Evolutionary conservation across 2,888 invertebrate genomes (phyloP).

Genomic region (Aphidius colemani): DNA sequence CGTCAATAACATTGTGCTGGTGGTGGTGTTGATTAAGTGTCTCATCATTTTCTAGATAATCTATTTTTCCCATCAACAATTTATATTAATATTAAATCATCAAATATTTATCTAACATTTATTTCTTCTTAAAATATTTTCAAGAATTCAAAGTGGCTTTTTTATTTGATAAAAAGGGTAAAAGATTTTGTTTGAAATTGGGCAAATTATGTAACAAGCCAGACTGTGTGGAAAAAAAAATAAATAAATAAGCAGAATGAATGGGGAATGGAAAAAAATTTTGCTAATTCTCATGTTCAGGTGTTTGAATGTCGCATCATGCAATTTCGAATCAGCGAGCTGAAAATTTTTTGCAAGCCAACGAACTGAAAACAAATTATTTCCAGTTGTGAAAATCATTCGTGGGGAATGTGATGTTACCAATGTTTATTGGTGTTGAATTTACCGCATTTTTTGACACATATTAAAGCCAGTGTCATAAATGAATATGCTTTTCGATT

Average conservation of each 20-base stretch:
- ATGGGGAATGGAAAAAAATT: constrained; percentile 3
- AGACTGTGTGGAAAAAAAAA: constrained; percentile 4
- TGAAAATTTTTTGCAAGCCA: constrained; percentile 50
- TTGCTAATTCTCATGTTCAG: constrained; percentile 40
- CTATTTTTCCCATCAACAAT: too few species aligned
- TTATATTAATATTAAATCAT: too few species aligned
- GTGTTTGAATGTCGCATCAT: constrained; percentile 37
- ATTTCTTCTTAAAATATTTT: too few species aligned
- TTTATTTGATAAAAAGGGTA: constrained; percentile 20
- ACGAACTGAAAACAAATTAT: constrained; percentile 51
- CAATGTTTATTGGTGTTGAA: not conserved
- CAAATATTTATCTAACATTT: too few species aligned
- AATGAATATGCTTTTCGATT: not conserved
- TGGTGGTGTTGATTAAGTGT: too few species aligned
- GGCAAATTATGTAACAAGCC: constrained; percentile 5
- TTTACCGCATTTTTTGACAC: constrained; percentile 2
- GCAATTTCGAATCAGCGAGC: constrained; percentile 41
- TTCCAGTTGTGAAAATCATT: constrained; percentile 45
- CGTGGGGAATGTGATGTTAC: constrained; percentile 33
- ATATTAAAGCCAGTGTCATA: constrained; percentile 3
- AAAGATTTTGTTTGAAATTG: constrained; percentile 4
- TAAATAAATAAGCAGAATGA: constrained; percentile 10
- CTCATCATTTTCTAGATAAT: too few species aligned
- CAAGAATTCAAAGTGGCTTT: too few species aligned
- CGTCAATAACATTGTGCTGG: too few species aligned